Percentiles rank a stretch among this genome's conserved stretches.
These are phyloP conservation scores for Phallusia fumigata DNA, from an alignment of 23 tunicate genomes.

Conservation along the genomic window DNA sequence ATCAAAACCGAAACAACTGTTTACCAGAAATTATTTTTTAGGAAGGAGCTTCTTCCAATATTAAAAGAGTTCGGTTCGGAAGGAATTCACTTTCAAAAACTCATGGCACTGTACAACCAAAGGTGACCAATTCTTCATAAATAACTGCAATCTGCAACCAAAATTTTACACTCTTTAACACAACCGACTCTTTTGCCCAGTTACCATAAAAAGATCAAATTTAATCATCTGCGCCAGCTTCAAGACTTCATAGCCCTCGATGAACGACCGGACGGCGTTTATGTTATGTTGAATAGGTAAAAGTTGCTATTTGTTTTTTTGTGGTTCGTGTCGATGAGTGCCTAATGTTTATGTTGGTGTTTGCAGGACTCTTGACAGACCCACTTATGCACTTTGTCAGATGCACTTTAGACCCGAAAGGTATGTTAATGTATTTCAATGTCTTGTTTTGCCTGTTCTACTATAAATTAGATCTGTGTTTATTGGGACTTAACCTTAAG, in stretches of 20 bases:
- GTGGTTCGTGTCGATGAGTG: neutral
- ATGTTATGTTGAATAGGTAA: conserved; percentile 3
- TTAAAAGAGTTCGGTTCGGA: conserved; percentile 22
- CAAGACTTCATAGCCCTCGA: conserved; percentile 32
- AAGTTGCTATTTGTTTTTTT: neutral
- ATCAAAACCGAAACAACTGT: too few relatives aligned
- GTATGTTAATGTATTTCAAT: neutral
- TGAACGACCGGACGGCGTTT: conserved; percentile 20
- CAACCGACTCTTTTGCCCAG: conserved; percentile 4
- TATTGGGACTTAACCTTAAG: too few relatives aligned
- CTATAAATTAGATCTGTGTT: too few relatives aligned
- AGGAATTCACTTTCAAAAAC: conserved; percentile 22
- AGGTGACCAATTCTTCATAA: neutral
- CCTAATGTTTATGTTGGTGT: neutral
- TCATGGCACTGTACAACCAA: conserved; percentile 20
- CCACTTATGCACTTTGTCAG: conserved; percentile 13
- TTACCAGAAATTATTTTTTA: too few relatives aligned
- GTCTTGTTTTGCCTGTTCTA: too few relatives aligned
- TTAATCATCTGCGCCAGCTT: conserved; percentile 28
- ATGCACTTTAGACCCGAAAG: conserved; percentile 17
- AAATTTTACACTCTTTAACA: neutral
- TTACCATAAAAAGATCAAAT: conserved; percentile 37
- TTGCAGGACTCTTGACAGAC: conserved; percentile 5
- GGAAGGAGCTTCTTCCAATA: conserved; percentile 35
- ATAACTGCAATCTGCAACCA: too few relatives aligned